Percentiles rank a stretch among this genome's conserved stretches.
Conservation (phyloP, 2,888 invertebrate species). For the Antheraea assamensis region DNA sequence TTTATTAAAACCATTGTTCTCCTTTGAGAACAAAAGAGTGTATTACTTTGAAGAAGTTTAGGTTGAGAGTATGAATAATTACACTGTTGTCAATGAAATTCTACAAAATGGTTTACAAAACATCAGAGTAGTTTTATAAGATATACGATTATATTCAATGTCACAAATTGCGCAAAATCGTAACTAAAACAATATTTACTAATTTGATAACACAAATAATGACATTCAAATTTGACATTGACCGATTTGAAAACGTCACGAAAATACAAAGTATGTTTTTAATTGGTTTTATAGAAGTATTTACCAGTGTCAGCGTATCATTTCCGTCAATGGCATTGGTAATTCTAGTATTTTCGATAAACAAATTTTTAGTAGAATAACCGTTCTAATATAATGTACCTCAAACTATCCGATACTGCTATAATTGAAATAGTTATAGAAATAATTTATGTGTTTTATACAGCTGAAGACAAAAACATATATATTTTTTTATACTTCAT, state of each 20-base stretch:
- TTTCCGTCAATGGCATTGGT: too few species aligned
- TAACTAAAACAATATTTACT: slow-evolving; percentile 2
- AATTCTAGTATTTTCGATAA: too few species aligned
- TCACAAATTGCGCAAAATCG: slow-evolving; percentile 29
- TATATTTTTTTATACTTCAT: too few species aligned
- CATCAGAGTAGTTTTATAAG: slow-evolving; percentile 15
- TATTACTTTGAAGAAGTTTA: slow-evolving; percentile 20
- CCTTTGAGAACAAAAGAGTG: slow-evolving; percentile 47
- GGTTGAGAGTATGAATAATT: background rate
- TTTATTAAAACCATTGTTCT: slow-evolving; percentile 42
- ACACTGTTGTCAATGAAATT: background rate
- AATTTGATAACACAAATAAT: slow-evolving; percentile 15
- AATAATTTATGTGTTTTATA: too few species aligned
- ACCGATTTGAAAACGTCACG: background rate
- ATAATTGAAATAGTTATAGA: too few species aligned
- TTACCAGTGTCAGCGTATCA: too few species aligned
- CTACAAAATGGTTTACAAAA: background rate
- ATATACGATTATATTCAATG: slow-evolving; percentile 32
- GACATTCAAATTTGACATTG: slow-evolving; percentile 3
- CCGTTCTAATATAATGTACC: too few species aligned
- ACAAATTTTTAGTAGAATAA: too few species aligned
- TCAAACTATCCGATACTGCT: too few species aligned
- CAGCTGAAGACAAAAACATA: too few species aligned
- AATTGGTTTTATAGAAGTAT: too few species aligned
- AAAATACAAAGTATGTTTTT: too few species aligned